Base-by-base conservation (phyloP, 2,888 invertebrate genomes). In the Coleophora deauratella region DNA sequence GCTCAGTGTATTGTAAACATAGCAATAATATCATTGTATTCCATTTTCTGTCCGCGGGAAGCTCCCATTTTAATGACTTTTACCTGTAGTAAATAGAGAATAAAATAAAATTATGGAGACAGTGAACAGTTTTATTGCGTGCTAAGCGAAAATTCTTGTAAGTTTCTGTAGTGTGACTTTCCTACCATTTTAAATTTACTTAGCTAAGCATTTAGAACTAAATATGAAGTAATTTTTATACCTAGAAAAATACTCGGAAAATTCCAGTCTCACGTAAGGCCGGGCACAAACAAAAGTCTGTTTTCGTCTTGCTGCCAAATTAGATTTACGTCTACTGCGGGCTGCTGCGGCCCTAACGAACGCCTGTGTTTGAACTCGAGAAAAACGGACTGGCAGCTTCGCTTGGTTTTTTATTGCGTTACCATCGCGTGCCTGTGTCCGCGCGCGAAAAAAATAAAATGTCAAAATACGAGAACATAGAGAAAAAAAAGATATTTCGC, bases 331-430 rank as follows among this genome's bases (percentile, higher is more conserved):
- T 49, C 46, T 56, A 57, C 55, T 55, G 56, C 54, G 52, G 51
- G 50, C 21, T 56, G 58, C 55, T 55, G 56, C 54, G 52, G 51
- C 51, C 21, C 61, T 66, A 66, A 67, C 64, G 66, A 66, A 67
- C 61, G 52, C 55, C 53, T 50, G 51, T 59, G 50, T 59, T 60
- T 60, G 57, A 56, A 52, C 55, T 51, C 41, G 37, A 48, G 52
- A 45, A 42, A 56, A 59, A 60, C 56, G 53, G 51, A 48, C 47
- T 45, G 42, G 46, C 49, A 38, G 40, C 49, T 21, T 21, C 21
- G 21, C 21, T 45, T 41, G 49, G 50, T 49, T 45, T 47, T 57
- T 57, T 59, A 60, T 62, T 64, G 57, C 52, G 57, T 64, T 62
- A 62, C 55, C 54, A 6, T 6, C 21, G 21, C 52, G 52, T 54